Evolutionary conservation across 2,888 invertebrate genomes (phyloP).

Genomic region (Thera obeliscata): DNA sequence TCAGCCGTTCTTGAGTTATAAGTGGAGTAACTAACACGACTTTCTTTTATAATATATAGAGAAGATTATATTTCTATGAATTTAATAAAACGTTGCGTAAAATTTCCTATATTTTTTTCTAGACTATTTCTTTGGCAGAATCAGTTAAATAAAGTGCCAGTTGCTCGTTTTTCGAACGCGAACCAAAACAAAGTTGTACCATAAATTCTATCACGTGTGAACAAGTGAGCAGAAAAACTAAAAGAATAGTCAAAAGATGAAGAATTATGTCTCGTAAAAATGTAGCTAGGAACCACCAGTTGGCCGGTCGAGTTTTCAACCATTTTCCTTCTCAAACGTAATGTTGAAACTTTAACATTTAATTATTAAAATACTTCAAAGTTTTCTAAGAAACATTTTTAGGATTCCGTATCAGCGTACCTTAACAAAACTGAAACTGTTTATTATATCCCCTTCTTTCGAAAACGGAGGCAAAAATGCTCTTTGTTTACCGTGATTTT

Average conservation of each 20-base stretch:
- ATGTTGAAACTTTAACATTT: constrained; percentile 25
- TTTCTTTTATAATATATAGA: no score
- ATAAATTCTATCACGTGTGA: constrained; percentile 56
- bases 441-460: no score
- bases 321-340: constrained; percentile 20
- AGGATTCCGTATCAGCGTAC: constrained; percentile 18
- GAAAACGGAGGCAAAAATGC: no score
- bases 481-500: constrained; percentile 24
- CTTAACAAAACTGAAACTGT: no score
- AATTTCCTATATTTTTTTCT: background rate
- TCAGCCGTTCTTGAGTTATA: no score
- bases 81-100: no score
- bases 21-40: no score
- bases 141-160: background rate
- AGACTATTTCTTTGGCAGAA: background rate
- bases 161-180: constrained; percentile 8
- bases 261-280: constrained; percentile 39
- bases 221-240: constrained; percentile 43
- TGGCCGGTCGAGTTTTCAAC: constrained; percentile 24
- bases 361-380: constrained; percentile 37
- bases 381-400: constrained; percentile 26
- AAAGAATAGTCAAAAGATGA: constrained; percentile 50
- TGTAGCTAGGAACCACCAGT: constrained; percentile 40
- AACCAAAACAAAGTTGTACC: constrained; percentile 46
- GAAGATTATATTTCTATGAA: no score